A percentile compares a stretch with the other conserved stretches of the same genome.
These are phyloP conservation scores for Scomber scombrus DNA, from an alignment of 2,113 vertebrate species.

Conservation along the genomic window DNA sequence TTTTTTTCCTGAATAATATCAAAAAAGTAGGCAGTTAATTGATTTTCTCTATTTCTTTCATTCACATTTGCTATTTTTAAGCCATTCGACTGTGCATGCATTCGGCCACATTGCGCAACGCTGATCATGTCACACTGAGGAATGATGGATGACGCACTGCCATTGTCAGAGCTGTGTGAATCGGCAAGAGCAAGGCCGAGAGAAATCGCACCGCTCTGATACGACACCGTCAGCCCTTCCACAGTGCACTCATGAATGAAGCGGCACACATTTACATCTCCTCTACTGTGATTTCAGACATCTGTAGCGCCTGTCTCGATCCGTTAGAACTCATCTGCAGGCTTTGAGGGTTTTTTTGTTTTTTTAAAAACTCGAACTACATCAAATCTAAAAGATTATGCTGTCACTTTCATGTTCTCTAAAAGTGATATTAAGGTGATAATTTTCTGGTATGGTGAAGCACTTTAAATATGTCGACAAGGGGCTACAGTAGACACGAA, in stretches of 20 bases:
- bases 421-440: not conserved
- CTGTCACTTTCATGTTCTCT: not conserved
- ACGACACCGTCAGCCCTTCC: not conserved
- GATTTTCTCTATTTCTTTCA: too few relatives aligned
- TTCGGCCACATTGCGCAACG: not conserved
- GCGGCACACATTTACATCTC: not conserved
- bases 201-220: slow-evolving; percentile 26
- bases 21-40: too few relatives aligned
- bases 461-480: not conserved
- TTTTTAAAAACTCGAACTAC: not conserved
- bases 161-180: slow-evolving; percentile 20
- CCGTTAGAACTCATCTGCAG: not conserved
- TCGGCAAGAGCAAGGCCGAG: slow-evolving; percentile 25
- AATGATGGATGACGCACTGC: slow-evolving; percentile 30
- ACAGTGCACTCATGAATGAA: slow-evolving; percentile 13
- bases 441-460: slow-evolving; percentile 12
- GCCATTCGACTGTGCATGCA: not conserved
- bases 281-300: not conserved
- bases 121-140: not conserved
- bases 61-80: too few relatives aligned
- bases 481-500: slow-evolving; percentile 9
- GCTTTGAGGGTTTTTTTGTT: not conserved
- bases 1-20: too few relatives aligned
- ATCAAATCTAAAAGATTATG: not conserved
- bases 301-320: not conserved